Percentiles rank a stretch among this genome's conserved stretches.
Evolutionary conservation across 2,113 vertebrate genomes (phyloP).

Genomic region (Ameiurus melas): DNA sequence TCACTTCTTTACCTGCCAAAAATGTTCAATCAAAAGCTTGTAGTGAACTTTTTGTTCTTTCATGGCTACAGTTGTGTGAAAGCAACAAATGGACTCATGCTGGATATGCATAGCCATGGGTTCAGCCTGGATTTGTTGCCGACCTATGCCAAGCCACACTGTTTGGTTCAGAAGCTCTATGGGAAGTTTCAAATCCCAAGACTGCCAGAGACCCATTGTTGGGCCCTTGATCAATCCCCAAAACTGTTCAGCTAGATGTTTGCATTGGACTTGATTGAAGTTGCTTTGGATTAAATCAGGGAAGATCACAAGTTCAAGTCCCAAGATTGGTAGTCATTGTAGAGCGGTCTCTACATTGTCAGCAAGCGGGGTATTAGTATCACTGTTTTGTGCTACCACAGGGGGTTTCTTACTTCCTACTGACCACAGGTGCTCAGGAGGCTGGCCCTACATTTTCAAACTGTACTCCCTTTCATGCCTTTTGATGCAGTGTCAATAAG

Average conservation of each 20-base stretch:
- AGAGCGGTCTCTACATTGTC: background rate
- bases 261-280: background rate
- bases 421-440: background rate
- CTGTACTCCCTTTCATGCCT: background rate
- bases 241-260: background rate
- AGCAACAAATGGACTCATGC: no score
- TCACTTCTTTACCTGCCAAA: background rate
- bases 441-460: background rate
- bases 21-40: background rate
- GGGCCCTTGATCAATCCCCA: constrained; percentile 9
- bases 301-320: background rate
- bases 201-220: background rate
- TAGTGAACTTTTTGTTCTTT: background rate
- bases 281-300: background rate
- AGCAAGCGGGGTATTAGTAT: background rate
- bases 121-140: background rate
- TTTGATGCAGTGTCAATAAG: background rate
- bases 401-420: background rate
- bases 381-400: background rate
- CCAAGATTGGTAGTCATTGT: background rate
- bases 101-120: background rate
- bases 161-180: background rate
- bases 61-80: background rate
- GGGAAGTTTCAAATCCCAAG: background rate
- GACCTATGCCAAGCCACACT: constrained; percentile 14